Percentiles rank a stretch among this genome's conserved stretches.
These are phyloP conservation scores for Boulengerochromis microlepis DNA, from an alignment of 2,113 vertebrate genomes.

Conservation along the genomic window DNA sequence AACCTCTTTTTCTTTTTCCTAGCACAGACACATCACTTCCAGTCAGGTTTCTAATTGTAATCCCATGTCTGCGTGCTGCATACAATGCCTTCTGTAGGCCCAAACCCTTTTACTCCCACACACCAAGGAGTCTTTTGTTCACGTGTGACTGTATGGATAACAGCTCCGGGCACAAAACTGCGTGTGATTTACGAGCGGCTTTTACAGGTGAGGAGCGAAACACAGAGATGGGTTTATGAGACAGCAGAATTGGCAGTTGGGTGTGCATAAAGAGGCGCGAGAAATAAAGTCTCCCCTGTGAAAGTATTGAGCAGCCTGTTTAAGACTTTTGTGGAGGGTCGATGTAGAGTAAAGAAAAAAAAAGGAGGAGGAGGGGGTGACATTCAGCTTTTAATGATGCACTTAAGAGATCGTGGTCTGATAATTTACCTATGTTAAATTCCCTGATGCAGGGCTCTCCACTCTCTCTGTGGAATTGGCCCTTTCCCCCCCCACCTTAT, in stretches of 20 bases:
- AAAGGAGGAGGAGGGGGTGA: background rate
- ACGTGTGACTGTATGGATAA: background rate
- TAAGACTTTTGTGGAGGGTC: constrained; percentile 1
- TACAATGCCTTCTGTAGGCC: constrained; percentile 28
- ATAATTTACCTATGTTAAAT: background rate
- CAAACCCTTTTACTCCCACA: background rate
- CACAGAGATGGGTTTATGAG: background rate
- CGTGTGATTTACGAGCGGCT: background rate
- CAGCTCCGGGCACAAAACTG: background rate
- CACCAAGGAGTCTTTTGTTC: background rate
- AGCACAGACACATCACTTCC: constrained; percentile 17
- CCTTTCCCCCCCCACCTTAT: constrained; percentile 19
- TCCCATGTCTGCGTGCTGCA: constrained; percentile 23
- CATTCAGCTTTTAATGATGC: constrained; percentile 29
- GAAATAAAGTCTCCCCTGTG: constrained; percentile 19
- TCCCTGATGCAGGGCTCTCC: background rate
- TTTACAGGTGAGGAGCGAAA: background rate
- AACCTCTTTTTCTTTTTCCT: background rate
- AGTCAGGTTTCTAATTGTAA: constrained; percentile 17
- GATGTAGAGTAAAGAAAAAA: constrained; percentile 19
- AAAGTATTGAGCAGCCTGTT: constrained; percentile 58
- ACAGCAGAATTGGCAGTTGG: background rate
- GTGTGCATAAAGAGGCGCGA: background rate
- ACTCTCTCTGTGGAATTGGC: background rate
- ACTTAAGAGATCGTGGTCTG: constrained; percentile 32